A percentile compares a stretch with the other conserved stretches of the same genome.
Evolutionary conservation across 2,797 vertebrate genomes (phyloP).

Genomic region (Pteropus rufus): DNA sequence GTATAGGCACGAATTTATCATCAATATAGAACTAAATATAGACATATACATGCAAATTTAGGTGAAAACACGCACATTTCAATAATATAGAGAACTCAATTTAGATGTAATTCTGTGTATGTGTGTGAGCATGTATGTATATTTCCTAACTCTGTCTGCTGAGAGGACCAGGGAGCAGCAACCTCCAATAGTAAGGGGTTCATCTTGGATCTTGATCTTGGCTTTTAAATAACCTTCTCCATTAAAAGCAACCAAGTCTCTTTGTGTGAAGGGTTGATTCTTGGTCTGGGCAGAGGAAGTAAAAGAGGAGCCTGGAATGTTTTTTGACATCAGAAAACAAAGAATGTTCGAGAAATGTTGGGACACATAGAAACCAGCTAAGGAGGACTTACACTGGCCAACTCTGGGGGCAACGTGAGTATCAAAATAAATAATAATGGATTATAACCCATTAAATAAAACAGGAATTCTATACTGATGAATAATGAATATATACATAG

Average conservation of each 20-base stretch:
- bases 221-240: neutral
- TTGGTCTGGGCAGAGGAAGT: neutral
- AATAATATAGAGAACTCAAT: neutral
- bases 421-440: neutral
- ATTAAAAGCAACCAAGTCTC: neutral
- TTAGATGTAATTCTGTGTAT: neutral
- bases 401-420: neutral
- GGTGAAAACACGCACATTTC: neutral
- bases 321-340: slow-evolving; percentile 37
- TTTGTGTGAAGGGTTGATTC: neutral
- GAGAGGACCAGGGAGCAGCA: neutral
- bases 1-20: neutral
- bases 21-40: neutral
- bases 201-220: neutral
- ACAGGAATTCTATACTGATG: neutral
- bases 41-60: neutral
- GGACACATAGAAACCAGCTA: neutral
- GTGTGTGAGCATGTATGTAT: neutral
- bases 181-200: neutral
- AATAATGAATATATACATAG: neutral
- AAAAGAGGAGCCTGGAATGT: neutral
- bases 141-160: neutral
- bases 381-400: neutral
- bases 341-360: neutral
- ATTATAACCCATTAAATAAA: neutral